phyloP scores from a whole-genome alignment of 2,888 invertebrate species.

The Blomia tropicalis region DNA sequence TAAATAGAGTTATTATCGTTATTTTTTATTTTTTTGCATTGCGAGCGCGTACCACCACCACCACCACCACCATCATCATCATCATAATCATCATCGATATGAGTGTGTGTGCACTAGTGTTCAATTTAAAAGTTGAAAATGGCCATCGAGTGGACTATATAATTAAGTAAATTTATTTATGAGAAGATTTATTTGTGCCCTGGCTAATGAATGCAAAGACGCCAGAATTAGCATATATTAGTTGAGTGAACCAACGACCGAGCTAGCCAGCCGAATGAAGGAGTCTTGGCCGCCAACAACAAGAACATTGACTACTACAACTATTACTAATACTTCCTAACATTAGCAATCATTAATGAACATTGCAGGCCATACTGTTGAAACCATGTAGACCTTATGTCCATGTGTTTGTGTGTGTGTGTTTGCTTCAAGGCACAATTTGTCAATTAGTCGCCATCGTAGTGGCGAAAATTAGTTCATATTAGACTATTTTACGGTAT shows the following conservation, averaged over 20 bases:
- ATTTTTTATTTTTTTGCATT: not conserved
- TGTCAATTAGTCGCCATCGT: not conserved
- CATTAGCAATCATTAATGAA: too few species aligned
- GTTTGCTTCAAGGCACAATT: not conserved
- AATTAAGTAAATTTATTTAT: conserved; percentile 14
- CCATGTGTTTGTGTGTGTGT: not conserved
- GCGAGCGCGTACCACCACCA: not conserved
- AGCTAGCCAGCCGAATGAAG: not conserved
- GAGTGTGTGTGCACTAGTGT: not conserved
- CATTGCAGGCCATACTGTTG: too few species aligned
- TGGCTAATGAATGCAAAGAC: conserved; percentile 11
- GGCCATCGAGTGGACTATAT: conserved; percentile 11
- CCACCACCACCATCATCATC: too few species aligned
- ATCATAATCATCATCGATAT: too few species aligned
- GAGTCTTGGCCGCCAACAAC: not conserved
- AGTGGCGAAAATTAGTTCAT: not conserved
- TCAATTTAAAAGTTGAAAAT: conserved; percentile 1
- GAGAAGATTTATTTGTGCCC: conserved; percentile 13
- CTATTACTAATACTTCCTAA: not conserved
- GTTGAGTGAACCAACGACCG: not conserved
- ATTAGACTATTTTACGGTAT: too few species aligned
- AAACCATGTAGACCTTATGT: not conserved
- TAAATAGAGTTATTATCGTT: conserved; percentile 12
- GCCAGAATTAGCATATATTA: conserved; percentile 11
- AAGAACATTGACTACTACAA: not conserved